Evolutionary conservation across 2,888 invertebrate genomes (phyloP).

Genomic region (Apamea monoglypha): DNA sequence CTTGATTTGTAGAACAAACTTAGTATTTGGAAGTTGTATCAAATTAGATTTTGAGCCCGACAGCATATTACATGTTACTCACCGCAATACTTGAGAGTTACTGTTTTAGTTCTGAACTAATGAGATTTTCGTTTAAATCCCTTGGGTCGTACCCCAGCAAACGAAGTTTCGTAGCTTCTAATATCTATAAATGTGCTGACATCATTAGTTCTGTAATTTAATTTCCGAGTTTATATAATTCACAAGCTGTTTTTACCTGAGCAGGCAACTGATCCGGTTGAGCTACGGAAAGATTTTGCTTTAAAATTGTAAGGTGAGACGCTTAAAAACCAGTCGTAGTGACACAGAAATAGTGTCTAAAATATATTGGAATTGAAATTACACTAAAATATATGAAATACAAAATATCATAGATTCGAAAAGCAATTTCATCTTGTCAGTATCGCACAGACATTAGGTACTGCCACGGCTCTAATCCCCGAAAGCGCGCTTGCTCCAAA

Average conservation of each 20-base stretch:
- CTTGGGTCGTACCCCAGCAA: slow-evolving; percentile 18
- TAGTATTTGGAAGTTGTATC: slow-evolving; percentile 41
- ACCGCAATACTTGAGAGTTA: slow-evolving; percentile 59
- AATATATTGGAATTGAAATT: neutral
- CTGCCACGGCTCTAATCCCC: slow-evolving; percentile 32
- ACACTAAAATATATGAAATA: slow-evolving; percentile 1
- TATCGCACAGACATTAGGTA: slow-evolving; percentile 30
- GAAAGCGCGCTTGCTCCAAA: slow-evolving; percentile 25
- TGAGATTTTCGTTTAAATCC: slow-evolving; percentile 70
- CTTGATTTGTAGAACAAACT: slow-evolving; percentile 33
- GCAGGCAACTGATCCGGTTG: neutral
- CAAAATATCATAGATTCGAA: slow-evolving; percentile 26
- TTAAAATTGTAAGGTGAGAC: neutral
- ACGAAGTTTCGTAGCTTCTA: slow-evolving; percentile 25
- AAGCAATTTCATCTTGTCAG: slow-evolving; percentile 35
- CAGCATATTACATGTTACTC: slow-evolving; percentile 35
- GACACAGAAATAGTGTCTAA: neutral
- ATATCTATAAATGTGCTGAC: slow-evolving; percentile 29
- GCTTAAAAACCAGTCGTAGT: neutral
- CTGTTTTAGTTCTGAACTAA: slow-evolving; percentile 69
- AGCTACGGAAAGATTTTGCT: neutral
- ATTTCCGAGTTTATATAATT: neutral
- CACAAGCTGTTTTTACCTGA: neutral
- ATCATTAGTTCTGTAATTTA: slow-evolving; percentile 16
- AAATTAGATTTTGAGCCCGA: slow-evolving; percentile 44